phyloP scores from a whole-genome alignment of 2,888 invertebrate genomes.

The Catocala sponsa region DNA sequence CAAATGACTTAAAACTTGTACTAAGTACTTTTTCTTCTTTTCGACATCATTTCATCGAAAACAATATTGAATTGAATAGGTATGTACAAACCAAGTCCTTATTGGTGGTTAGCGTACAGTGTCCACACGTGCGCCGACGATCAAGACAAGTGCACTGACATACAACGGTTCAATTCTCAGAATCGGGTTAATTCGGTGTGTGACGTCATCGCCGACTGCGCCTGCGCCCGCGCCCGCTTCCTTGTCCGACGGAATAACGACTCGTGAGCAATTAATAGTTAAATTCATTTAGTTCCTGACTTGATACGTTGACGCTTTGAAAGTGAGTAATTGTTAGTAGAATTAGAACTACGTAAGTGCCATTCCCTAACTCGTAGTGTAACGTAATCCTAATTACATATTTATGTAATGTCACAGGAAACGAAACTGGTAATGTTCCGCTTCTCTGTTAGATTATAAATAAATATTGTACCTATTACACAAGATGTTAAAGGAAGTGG shows the following conservation, averaged over 20 bases:
- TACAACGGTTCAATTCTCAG: conserved; percentile 78
- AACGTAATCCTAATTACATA: conserved; percentile 30
- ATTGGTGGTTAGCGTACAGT: conserved; percentile 51
- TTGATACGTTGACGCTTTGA: conserved; percentile 45
- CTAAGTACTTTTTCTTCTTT: no score
- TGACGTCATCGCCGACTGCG: conserved; percentile 73
- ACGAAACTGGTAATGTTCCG: conserved; percentile 17
- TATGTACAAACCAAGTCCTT: conserved; percentile 22
- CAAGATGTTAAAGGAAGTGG: not conserved
- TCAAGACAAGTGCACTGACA: conserved; percentile 81
- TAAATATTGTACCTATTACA: conserved; percentile 1
- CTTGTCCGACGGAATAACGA: conserved; percentile 68
- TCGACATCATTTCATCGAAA: no score
- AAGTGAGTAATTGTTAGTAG: conserved; percentile 44
- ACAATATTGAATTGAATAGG: no score
- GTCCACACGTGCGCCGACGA: conserved; percentile 75
- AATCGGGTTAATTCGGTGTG: conserved; percentile 82
- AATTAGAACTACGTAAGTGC: conserved; percentile 17
- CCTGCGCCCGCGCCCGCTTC: conserved; percentile 60
- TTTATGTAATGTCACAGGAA: conserved; percentile 27
- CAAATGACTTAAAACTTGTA: no score
- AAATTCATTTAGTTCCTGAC: conserved; percentile 59
- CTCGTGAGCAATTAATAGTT: conserved; percentile 62
- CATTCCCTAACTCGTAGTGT: conserved; percentile 14
- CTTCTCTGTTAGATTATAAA: conserved; percentile 18